Conservation (phyloP, 2,797 vertebrate species). For the Acrossocheilus wenchowensis region DNA sequence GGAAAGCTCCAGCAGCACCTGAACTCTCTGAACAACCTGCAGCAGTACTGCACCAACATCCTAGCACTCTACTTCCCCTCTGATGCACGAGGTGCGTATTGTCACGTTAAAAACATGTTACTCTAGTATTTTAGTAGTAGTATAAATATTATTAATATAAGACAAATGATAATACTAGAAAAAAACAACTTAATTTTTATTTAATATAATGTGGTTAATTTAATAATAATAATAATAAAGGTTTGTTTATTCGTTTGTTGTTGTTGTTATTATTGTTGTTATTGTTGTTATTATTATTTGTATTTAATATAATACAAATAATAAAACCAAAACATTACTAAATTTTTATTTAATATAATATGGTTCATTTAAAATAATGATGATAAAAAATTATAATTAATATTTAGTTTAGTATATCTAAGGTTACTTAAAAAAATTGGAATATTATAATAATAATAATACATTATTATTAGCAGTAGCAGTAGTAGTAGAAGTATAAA, state of each 20-base stretch:
- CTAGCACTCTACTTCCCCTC: slow-evolving; percentile 89
- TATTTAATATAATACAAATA: neutral
- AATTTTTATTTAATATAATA: neutral
- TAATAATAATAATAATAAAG: neutral
- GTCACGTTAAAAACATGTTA: neutral
- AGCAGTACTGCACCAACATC: slow-evolving; percentile 85
- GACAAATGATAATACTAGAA: neutral
- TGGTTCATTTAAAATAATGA: too few species aligned
- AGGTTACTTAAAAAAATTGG: neutral
- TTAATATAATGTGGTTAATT: neutral
- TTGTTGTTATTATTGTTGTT: too few species aligned
- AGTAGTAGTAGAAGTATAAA: neutral
- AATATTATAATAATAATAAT: neutral
- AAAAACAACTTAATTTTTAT: neutral
- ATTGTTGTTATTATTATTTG: too few species aligned
- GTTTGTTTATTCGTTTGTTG: too few species aligned
- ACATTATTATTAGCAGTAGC: too few species aligned
- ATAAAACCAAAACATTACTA: neutral
- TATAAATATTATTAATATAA: neutral
- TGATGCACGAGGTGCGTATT: slow-evolving; percentile 72
- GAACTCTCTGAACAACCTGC: slow-evolving; percentile 86
- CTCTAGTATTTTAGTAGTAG: neutral
- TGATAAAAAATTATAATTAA: neutral
- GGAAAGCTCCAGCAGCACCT: slow-evolving; percentile 90
- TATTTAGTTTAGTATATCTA: neutral